Percentiles rank a stretch among this genome's conserved stretches.
These are phyloP conservation scores for Leptodactylus fallax DNA, from an alignment of 2,797 vertebrate species.

Conservation along the genomic window DNA sequence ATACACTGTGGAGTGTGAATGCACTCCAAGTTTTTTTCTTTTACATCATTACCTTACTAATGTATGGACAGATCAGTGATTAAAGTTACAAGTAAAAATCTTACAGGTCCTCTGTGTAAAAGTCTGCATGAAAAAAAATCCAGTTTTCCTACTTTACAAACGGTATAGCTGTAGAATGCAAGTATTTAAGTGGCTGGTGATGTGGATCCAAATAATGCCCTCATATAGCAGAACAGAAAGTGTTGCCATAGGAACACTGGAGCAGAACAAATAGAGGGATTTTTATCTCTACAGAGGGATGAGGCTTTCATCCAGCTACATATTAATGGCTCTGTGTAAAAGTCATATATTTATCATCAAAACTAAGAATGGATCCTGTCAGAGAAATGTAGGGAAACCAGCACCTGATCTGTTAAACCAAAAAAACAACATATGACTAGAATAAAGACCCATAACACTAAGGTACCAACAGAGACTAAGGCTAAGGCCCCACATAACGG, in stretches of 20 bases:
- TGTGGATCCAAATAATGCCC: no score
- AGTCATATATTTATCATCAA: neutral
- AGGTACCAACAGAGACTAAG: neutral
- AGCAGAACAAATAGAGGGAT: no score
- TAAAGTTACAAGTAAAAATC: neutral
- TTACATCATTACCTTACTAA: no score
- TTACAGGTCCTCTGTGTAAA: neutral
- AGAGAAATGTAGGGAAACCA: no score
- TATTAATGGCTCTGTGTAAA: neutral
- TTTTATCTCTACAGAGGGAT: neutral
- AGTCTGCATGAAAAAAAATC: no score
- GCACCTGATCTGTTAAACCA: neutral
- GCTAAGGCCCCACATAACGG: neutral
- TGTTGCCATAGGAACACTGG: no score
- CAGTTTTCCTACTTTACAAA: neutral
- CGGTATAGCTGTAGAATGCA: no score
- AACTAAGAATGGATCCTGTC: neutral
- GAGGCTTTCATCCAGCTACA: neutral
- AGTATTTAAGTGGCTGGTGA: neutral
- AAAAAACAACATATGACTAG: neutral
- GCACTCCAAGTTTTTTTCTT: no score
- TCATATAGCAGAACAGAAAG: neutral
- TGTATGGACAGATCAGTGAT: no score
- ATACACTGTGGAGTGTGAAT: no score
- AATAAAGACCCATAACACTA: no score